Conservation (phyloP, 1,140 invertebrate genomes). For the Brachionus calyciflorus region DNA sequence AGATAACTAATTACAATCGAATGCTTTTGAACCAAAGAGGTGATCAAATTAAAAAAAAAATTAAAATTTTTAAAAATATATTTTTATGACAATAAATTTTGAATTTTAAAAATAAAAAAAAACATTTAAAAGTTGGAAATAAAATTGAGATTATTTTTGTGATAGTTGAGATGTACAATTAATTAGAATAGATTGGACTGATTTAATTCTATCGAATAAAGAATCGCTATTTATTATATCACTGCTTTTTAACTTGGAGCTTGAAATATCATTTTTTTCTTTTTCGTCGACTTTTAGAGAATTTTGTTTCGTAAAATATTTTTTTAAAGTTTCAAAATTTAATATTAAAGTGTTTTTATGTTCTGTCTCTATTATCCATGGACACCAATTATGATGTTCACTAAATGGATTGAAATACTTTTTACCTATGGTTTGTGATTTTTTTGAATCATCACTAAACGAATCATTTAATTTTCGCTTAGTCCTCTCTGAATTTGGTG, state of each 20-base stretch:
- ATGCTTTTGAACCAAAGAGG: too few species aligned
- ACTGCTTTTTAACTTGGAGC: not conserved
- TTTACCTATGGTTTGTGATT: not conserved
- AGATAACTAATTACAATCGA: too few species aligned
- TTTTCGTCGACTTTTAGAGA: not conserved
- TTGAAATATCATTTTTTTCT: not conserved
- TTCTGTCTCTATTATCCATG: conserved; percentile 12
- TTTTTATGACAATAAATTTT: too few species aligned
- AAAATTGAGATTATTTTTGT: not conserved
- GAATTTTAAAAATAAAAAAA: too few species aligned
- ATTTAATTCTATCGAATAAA: conserved; percentile 14
- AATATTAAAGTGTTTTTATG: conserved; percentile 9
- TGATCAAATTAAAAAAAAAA: too few species aligned
- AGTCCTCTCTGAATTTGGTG: not conserved
- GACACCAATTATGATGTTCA: conserved; percentile 42
- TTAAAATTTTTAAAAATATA: too few species aligned
- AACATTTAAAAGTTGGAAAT: not conserved
- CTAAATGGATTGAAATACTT: conserved; percentile 15
- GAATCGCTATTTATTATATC: conserved; percentile 6
- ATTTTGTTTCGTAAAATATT: not conserved
- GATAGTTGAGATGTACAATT: conserved; percentile 27
- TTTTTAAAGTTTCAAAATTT: not conserved
- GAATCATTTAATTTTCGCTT: conserved; percentile 16
- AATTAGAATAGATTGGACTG: conserved; percentile 35
- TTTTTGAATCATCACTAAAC: too few species aligned